phyloP scores from a whole-genome alignment of 2,113 vertebrate genomes.

The Camelus dromedarius region DNA sequence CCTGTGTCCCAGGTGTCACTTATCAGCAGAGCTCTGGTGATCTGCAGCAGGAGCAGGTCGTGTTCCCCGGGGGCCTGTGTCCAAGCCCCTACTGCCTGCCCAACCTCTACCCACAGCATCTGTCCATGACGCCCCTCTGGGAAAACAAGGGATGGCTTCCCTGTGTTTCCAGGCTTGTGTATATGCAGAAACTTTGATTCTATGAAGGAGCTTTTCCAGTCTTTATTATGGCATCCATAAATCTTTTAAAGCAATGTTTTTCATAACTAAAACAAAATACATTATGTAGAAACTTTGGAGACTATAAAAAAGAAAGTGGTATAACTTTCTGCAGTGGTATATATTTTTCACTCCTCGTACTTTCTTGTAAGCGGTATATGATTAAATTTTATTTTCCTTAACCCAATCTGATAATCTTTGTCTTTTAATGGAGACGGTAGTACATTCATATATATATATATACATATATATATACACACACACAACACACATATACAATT shows the following conservation, averaged over 20 bases:
- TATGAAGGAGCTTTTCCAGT: background rate
- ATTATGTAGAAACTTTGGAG: background rate
- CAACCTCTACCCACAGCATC: background rate
- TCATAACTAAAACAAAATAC: background rate
- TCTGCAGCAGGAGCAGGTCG: background rate
- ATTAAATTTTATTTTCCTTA: background rate
- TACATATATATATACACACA: no score
- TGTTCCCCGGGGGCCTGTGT: background rate
- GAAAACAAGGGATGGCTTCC: background rate
- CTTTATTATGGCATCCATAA: background rate
- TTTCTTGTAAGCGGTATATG: background rate
- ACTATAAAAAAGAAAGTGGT: background rate
- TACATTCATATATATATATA: background rate
- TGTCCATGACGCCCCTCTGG: accelerated
- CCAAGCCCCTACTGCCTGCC: no score
- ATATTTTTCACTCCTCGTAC: background rate
- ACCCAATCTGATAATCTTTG: background rate
- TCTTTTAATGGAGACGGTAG: background rate
- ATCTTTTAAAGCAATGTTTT: background rate
- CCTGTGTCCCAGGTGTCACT: background rate
- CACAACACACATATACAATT: background rate
- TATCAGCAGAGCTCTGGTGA: background rate
- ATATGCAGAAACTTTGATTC: background rate
- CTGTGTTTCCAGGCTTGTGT: background rate
- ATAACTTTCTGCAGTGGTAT: background rate